phyloP scores from a whole-genome alignment of 1,140 invertebrate genomes.

The Magallana angulata region DNA sequence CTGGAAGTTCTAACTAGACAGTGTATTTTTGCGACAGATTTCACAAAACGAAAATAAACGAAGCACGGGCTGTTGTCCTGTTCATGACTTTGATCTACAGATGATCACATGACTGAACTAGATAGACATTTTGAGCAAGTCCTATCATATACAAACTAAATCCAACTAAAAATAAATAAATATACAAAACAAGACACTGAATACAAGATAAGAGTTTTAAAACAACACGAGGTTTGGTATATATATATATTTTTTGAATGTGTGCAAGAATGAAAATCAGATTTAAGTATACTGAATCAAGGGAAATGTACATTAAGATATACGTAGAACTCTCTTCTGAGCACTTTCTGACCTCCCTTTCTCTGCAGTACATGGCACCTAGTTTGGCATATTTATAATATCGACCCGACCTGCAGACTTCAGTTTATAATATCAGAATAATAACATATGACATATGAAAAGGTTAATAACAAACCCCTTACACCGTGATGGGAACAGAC shows the following conservation, averaged over 20 bases:
- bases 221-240: not conserved
- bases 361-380: constrained; percentile 18
- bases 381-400: constrained; percentile 10
- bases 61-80: too few relatives aligned
- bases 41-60: too few relatives aligned
- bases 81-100: too few relatives aligned
- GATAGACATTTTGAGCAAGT: not conserved
- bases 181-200: not conserved
- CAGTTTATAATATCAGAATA: not conserved
- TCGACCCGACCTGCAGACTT: not conserved
- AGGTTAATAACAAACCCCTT: not conserved
- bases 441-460: not conserved
- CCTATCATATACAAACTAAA: not conserved
- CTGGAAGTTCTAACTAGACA: too few relatives aligned
- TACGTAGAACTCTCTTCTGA: not conserved
- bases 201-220: not conserved
- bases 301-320: not conserved
- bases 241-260: not conserved
- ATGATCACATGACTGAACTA: not conserved
- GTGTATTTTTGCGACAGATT: too few relatives aligned
- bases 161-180: not conserved
- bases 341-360: not conserved
- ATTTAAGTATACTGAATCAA: not conserved
- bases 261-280: too few relatives aligned
- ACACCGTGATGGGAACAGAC: not conserved